Percentiles rank a stretch among this genome's conserved stretches.
phyloP scores from a whole-genome alignment of 1,140 invertebrate genomes.

The Acromyrmex heyeri region DNA sequence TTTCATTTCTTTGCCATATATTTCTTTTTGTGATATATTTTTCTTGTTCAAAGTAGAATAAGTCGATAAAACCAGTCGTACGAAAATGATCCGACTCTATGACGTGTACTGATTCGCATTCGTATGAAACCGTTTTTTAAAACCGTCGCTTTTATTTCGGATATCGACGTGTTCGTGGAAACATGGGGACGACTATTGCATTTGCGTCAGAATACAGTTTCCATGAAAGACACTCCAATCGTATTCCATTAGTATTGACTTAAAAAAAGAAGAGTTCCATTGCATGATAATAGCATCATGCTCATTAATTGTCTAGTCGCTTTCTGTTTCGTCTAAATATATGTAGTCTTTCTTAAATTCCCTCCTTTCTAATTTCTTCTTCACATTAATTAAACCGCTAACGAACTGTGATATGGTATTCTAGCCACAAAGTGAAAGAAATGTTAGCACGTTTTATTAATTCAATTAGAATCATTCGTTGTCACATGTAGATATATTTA shows the following conservation, averaged over 20 bases:
- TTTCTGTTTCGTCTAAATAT: constrained; percentile 15
- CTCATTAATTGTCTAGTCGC: constrained; percentile 19
- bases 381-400: constrained; percentile 20
- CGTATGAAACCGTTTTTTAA: constrained; percentile 51
- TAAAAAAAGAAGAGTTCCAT: neutral
- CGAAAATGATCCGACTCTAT: constrained; percentile 54
- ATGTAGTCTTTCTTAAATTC: neutral
- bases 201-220: constrained; percentile 5
- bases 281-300: constrained; percentile 4
- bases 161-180: constrained; percentile 10
- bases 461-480: neutral
- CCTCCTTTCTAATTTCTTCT: neutral
- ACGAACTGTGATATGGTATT: neutral
- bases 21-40: neutral
- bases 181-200: constrained; percentile 21
- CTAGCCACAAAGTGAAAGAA: neutral
- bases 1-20: neutral
- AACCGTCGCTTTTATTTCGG: constrained; percentile 44
- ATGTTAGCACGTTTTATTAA: neutral
- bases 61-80: constrained; percentile 49
- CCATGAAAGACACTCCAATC: neutral
- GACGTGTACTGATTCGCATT: constrained; percentile 32
- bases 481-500: neutral
- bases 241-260: constrained; percentile 1
- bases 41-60: neutral